phyloP scores from a whole-genome alignment of 1,140 invertebrate species.

The Prorops nasuta region DNA sequence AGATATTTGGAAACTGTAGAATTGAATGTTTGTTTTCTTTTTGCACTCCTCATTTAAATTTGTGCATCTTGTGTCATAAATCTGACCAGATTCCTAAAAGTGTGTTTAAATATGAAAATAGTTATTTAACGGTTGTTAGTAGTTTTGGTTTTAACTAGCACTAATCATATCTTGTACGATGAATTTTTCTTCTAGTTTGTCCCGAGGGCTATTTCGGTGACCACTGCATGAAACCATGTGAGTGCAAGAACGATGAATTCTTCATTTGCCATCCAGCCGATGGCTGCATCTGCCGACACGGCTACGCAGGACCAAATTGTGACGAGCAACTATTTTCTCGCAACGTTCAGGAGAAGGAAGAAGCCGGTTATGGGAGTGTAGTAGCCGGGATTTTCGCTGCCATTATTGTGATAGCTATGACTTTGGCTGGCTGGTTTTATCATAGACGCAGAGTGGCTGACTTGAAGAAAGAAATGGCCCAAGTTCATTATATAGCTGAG shows the following conservation, averaged over 20 bases:
- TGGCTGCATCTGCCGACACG: conserved; percentile 80
- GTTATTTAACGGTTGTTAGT: too few species aligned
- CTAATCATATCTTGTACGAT: too few species aligned
- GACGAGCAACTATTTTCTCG: conserved; percentile 48
- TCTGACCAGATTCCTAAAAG: too few species aligned
- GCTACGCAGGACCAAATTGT: conserved; percentile 60
- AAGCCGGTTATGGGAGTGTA: conserved; percentile 57
- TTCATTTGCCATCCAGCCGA: conserved; percentile 78
- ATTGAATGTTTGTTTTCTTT: too few species aligned
- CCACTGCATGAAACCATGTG: conserved; percentile 79
- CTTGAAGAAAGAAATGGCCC: conserved; percentile 81
- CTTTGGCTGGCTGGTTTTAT: conserved; percentile 68
- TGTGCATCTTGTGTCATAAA: too few species aligned
- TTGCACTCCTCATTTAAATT: too few species aligned
- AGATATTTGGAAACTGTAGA: too few species aligned
- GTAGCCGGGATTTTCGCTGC: conserved; percentile 67
- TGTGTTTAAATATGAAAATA: too few species aligned
- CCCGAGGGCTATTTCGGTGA: conserved; percentile 87
- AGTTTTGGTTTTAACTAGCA: neutral
- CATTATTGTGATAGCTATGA: conserved; percentile 65
- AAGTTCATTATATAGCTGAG: conserved; percentile 84
- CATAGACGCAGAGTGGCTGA: conserved; percentile 74
- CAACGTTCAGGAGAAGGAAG: conserved; percentile 45
- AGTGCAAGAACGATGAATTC: conserved; percentile 69
- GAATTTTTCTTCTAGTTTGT: conserved; percentile 66